phyloP scores from a whole-genome alignment of 2,888 invertebrate species.

The Zhuqinia jingwanae region DNA sequence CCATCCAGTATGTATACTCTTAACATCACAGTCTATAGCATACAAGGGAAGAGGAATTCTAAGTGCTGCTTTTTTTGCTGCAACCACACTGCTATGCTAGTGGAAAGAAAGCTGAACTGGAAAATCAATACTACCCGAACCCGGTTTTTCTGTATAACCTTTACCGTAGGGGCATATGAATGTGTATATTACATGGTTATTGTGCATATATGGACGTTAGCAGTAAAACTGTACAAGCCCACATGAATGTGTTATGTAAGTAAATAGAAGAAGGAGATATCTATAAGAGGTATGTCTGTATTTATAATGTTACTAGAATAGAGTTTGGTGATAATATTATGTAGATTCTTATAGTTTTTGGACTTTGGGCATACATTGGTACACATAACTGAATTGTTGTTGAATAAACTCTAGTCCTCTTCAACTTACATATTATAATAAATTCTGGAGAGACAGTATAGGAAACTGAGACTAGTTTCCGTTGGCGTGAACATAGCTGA shows the following conservation, averaged over 20 bases:
- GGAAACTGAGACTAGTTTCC: too few relatives aligned
- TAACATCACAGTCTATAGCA: too few relatives aligned
- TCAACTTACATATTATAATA: background rate
- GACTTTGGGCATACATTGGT: background rate
- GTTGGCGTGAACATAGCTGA: too few relatives aligned
- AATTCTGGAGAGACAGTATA: background rate
- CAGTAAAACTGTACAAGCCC: too few relatives aligned
- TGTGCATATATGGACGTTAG: background rate
- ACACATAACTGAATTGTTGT: constrained; percentile 4
- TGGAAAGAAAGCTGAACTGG: constrained; percentile 43
- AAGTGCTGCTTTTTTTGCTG: background rate
- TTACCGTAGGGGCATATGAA: background rate
- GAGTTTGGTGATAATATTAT: background rate
- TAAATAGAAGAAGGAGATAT: too few relatives aligned
- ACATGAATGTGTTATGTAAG: too few relatives aligned
- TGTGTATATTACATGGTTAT: background rate
- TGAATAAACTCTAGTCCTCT: background rate
- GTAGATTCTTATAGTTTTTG: background rate
- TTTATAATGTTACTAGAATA: too few relatives aligned
- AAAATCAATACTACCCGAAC: constrained; percentile 70
- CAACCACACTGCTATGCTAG: constrained; percentile 5
- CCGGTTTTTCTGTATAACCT: constrained; percentile 39
- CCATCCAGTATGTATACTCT: background rate
- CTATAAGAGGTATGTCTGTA: too few relatives aligned
- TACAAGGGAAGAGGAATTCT: too few relatives aligned